Conservation (phyloP, 1,140 invertebrate species). For the Drosophila bocqueti region DNA sequence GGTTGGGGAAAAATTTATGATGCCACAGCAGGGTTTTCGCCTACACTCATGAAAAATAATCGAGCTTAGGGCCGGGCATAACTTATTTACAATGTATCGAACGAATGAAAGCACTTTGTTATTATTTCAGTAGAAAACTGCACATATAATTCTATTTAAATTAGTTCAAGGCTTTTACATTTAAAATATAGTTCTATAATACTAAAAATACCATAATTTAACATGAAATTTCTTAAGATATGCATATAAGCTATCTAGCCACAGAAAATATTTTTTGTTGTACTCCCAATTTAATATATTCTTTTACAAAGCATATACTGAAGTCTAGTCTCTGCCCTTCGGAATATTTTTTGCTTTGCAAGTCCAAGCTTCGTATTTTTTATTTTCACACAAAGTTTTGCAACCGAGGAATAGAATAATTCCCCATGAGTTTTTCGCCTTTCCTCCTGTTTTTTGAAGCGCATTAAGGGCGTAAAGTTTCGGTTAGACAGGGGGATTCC, state of each 20-base stretch:
- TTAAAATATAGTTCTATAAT: not conserved
- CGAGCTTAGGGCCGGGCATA: not conserved
- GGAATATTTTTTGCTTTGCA: not conserved
- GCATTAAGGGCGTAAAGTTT: slow-evolving; percentile 61
- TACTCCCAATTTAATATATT: not conserved
- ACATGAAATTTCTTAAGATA: not conserved
- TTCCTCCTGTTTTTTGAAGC: slow-evolving; percentile 23
- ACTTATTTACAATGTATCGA: not conserved
- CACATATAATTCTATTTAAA: not conserved
- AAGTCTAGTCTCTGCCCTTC: not conserved
- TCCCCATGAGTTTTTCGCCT: slow-evolving; percentile 26
- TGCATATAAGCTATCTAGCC: not conserved
- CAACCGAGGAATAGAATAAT: slow-evolving; percentile 19
- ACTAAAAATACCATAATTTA: not conserved
- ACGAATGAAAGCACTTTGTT: not conserved
- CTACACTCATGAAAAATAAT: not conserved
- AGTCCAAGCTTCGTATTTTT: slow-evolving; percentile 19
- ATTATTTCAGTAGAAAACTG: not conserved
- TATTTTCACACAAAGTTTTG: slow-evolving; percentile 57
- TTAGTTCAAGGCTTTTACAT: no score
- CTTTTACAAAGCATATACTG: not conserved
- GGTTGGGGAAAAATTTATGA: slow-evolving; percentile 8
- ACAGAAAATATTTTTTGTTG: no score
- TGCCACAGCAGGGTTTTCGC: not conserved
- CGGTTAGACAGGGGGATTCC: slow-evolving; percentile 1